A percentile compares a stretch with the other conserved stretches of the same genome.
phyloP scores from a whole-genome alignment of 2,797 vertebrate species.

The Chelidonichthys spinosus region DNA sequence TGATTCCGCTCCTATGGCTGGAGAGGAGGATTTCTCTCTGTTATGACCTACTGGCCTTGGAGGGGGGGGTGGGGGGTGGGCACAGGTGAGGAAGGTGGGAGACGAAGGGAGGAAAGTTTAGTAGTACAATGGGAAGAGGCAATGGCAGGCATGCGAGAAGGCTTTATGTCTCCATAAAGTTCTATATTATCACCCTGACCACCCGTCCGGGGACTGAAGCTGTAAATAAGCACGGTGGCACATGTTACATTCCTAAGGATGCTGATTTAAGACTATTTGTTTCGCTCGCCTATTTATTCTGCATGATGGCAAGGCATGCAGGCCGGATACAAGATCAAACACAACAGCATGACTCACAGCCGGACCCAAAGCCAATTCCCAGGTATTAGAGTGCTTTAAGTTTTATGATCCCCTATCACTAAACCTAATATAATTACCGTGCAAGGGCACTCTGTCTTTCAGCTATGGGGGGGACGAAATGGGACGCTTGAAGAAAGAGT shows the following conservation, averaged over 20 bases:
- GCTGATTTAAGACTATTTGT: slow-evolving; percentile 86
- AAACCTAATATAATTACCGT: slow-evolving; percentile 87
- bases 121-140: slow-evolving; percentile 48
- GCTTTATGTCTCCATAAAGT: slow-evolving; percentile 81
- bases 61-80: background rate
- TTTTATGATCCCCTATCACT: slow-evolving; percentile 86
- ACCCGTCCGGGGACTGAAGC: slow-evolving; percentile 62
- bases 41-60: slow-evolving; percentile 45
- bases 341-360: slow-evolving; percentile 80
- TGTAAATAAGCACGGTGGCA: slow-evolving; percentile 76
- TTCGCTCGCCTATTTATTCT: slow-evolving; percentile 80
- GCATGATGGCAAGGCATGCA: slow-evolving; percentile 72
- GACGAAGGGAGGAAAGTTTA: slow-evolving; percentile 49
- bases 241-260: slow-evolving; percentile 67
- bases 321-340: slow-evolving; percentile 71
- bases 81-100: slow-evolving; percentile 22
- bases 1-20: slow-evolving; percentile 54
- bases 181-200: slow-evolving; percentile 77
- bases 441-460: slow-evolving; percentile 88
- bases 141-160: slow-evolving; percentile 43
- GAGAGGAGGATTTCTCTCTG: slow-evolving; percentile 50
- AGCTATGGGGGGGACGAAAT: slow-evolving; percentile 69
- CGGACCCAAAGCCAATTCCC: slow-evolving; percentile 83
- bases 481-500: slow-evolving; percentile 61
- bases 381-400: slow-evolving; percentile 87